Base-by-base conservation (phyloP, 1,140 invertebrate genomes). In the Centruroides sculpturatus region DNA sequence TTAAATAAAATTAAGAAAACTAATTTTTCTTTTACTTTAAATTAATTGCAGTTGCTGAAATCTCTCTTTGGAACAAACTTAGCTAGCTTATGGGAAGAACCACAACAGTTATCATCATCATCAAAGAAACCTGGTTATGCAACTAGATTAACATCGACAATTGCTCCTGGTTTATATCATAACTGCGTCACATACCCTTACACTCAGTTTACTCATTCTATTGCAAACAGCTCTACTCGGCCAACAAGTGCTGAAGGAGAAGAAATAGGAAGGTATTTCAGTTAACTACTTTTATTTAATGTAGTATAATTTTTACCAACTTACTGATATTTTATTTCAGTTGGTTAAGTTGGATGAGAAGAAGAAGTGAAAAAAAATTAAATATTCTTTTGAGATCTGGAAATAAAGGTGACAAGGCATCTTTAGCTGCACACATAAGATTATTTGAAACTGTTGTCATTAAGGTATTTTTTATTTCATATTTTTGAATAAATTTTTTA, bases 371-470 rank as follows among this genome's bases (percentile, higher is more conserved):
- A 55, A 76, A 41, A 41, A 41, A 75, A 65, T 60, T 74, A 35
- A 70, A 74, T 46, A 69, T 68, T n/a, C 69, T 75, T 13, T 65
- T 76, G 34, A 74, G 71, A 67, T 70, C 73, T 55, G 68, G 70
- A 12, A 69, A 69, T 58, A 73, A 72, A 61, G 49, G 58, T 71
- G 68, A 69, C 79, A 71, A 70, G 75, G 61, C 83, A 59, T 79
- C 81, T 48, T 79, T 92, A 60, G 83, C 83, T 35, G 82, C 82
- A 36, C 91, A 88, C 69, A 91, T 94, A 59, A 79, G 86, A 59
- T 76, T 92, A 47, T 92, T 94, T 75, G 89, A 94, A 71, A 86
- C 88, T 0, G 83, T 93, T 71, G 89, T 94, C 4, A 90, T 93
- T 65, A 87, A 88, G 70, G 82, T 68, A 71, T 67, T 71, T 56